A percentile compares a stretch with the other conserved stretches of the same genome.
These are phyloP conservation scores for Cydia fagiglandana DNA, from an alignment of 1,140 invertebrate genomes.

Conservation along the genomic window DNA sequence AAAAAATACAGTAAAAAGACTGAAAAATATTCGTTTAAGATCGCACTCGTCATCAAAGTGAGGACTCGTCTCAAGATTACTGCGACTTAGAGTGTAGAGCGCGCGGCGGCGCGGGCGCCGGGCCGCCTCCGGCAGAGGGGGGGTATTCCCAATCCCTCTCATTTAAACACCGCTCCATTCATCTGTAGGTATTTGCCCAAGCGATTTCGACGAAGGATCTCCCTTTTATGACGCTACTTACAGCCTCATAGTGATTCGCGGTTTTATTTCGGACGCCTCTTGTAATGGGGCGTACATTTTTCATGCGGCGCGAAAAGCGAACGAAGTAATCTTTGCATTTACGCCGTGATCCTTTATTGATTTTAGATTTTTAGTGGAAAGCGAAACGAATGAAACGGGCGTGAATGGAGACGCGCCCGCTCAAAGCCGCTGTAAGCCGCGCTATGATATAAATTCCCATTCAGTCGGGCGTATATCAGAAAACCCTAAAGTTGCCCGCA, in stretches of 20 bases:
- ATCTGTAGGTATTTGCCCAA: conserved; percentile 78
- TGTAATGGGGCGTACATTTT: conserved; percentile 75
- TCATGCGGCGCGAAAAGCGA: conserved; percentile 68
- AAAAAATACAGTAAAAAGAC: not conserved
- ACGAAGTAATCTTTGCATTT: conserved; percentile 78
- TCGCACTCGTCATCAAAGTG: not conserved
- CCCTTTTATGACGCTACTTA: conserved; percentile 77
- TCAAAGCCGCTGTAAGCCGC: conserved; percentile 73
- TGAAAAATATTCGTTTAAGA: conserved; percentile 11
- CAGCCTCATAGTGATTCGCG: conserved; percentile 77
- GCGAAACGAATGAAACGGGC: conserved; percentile 73
- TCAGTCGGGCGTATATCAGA: conserved; percentile 62
- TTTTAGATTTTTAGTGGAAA: conserved; percentile 79
- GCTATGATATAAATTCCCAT: conserved; percentile 75
- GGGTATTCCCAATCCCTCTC: conserved; percentile 70
- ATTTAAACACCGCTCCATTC: conserved; percentile 76
- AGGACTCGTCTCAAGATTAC: conserved; percentile 63
- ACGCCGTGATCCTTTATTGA: conserved; percentile 77
- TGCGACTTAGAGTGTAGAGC: conserved; percentile 51
- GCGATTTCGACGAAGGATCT: conserved; percentile 73
- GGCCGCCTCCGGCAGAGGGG: conserved; percentile 39
- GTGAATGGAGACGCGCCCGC: conserved; percentile 74
- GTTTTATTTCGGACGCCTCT: conserved; percentile 77
- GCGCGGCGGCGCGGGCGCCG: conserved; percentile 43
- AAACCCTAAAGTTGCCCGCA: conserved; percentile 46